Base-by-base conservation (phyloP, 2,113 vertebrate genomes). In the Hepsetus odoe region DNA sequence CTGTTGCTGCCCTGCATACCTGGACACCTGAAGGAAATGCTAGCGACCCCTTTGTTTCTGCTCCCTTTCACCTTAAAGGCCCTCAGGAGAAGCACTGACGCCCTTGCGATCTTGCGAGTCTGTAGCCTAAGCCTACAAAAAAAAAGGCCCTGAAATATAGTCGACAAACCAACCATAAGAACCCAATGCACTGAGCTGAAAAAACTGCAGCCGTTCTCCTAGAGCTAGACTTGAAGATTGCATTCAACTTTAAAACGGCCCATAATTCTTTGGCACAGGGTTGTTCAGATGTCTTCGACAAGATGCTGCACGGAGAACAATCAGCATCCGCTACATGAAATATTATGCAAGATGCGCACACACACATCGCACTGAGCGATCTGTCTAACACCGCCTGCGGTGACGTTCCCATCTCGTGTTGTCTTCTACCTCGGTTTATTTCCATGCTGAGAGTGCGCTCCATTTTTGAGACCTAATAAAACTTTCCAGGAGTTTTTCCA, bases 41-140 rank as follows among this genome's bases (percentile, higher is more conserved):
- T 1, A 68, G 78, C 0, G 98, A 98, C 81, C 98, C 98, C 0
- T 99, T 99, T 20, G 84, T 97, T 58, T 94, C 94, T 0, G 97
- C 98, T 0, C 98, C 98, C 40, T 99, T 99, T 83, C 96, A 96
- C 89, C 88, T 95, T 64, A 98, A 96, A 91, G 91, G 91, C 0
- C 91, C 92, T 1, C 95, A 94, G 83, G 95, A 95, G 83, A 98
- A 98, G 88, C 95, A 94, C 83, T 98, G 88, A 94, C 32, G 0
- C 24, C 70, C 59, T 2, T 55, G 73, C 46, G 58, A 11, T 35
- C n/a, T 5, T 66, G 14, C n/a, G 11, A 32, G 20, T 74, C 78
- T 3, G 82, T 72, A 61, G 72, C 68, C 22, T 53, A 49, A 6
- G 2, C 14, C 46, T 20, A 2, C 5, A 49, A 6, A 6, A 49